Evolutionary conservation across 2,797 vertebrate species (phyloP).

Genomic region (Forpus xanthops): DNA sequence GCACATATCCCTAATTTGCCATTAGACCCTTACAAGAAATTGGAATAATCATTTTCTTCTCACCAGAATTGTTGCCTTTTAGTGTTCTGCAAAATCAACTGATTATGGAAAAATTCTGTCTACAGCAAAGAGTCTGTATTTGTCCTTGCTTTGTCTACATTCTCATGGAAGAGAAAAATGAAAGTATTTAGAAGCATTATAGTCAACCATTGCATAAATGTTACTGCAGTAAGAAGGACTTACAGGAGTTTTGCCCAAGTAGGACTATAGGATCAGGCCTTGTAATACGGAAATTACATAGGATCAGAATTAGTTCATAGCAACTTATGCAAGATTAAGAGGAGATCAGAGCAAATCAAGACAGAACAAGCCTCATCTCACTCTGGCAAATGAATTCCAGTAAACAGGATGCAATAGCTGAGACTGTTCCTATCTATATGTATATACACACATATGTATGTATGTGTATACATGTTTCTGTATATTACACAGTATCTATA

Average conservation of each 20-base stretch:
- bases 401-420: conserved; percentile 18
- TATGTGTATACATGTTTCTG: neutral
- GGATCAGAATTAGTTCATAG: neutral
- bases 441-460: conserved; percentile 29
- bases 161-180: neutral
- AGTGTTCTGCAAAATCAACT: neutral
- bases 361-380: neutral
- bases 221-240: neutral
- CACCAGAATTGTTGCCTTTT: neutral
- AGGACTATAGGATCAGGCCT: neutral
- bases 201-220: neutral
- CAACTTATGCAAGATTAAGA: neutral
- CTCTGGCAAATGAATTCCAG: neutral
- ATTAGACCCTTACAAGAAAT: neutral
- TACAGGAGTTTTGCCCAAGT: neutral
- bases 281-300: neutral
- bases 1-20: neutral
- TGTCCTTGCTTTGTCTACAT: neutral
- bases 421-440: conserved; percentile 10
- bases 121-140: neutral
- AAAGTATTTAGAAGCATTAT: neutral
- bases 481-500: conserved; percentile 38
- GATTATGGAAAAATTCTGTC: neutral
- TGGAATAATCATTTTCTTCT: neutral
- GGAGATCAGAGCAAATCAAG: neutral